These are phyloP conservation scores for Hirtodrosophila cameraria DNA, from an alignment of 2,888 invertebrate species.

Conservation along the genomic window DNA sequence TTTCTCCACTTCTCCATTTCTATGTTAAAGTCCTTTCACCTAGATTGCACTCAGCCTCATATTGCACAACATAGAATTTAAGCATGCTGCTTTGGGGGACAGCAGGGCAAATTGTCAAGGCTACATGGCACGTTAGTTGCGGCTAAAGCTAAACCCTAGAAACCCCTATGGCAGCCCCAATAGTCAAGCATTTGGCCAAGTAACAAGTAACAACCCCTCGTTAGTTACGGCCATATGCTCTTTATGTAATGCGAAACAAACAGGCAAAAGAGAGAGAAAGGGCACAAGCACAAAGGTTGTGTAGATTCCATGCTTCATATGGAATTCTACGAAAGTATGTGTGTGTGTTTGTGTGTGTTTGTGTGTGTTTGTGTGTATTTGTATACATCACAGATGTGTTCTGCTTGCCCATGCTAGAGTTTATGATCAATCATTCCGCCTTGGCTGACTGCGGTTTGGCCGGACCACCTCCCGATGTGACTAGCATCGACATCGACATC, in stretches of 20 bases:
- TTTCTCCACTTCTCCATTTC: too few species aligned
- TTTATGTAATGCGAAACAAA: slow-evolving; percentile 63
- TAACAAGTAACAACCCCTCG: slow-evolving; percentile 69
- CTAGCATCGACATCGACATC: slow-evolving; percentile 2
- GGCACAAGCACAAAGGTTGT: slow-evolving; percentile 14
- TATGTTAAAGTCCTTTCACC: not conserved
- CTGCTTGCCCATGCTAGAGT: slow-evolving; percentile 39
- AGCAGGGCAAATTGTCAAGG: slow-evolving; percentile 63
- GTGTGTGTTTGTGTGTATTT: slow-evolving; percentile 4
- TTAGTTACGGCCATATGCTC: slow-evolving; percentile 77
- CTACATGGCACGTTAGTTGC: slow-evolving; percentile 46
- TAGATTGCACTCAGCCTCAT: slow-evolving; percentile 5
- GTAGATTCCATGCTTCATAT: not conserved
- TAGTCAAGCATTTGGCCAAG: slow-evolving; percentile 49
- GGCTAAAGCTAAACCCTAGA: slow-evolving; percentile 41
- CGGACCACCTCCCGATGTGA: slow-evolving; percentile 8
- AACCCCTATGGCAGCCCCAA: slow-evolving; percentile 29
- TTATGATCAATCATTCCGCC: slow-evolving; percentile 75
- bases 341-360: not conserved
- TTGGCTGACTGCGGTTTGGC: slow-evolving; percentile 67
- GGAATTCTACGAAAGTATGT: too few species aligned
- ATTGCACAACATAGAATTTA: slow-evolving; percentile 37
- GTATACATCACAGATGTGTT: slow-evolving; percentile 49
- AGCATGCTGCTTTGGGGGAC: slow-evolving; percentile 29
- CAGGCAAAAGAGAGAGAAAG: not conserved